These are phyloP conservation scores for Daphoenositta chrysoptera DNA, from an alignment of 2,113 vertebrate genomes.

Conservation along the genomic window DNA sequence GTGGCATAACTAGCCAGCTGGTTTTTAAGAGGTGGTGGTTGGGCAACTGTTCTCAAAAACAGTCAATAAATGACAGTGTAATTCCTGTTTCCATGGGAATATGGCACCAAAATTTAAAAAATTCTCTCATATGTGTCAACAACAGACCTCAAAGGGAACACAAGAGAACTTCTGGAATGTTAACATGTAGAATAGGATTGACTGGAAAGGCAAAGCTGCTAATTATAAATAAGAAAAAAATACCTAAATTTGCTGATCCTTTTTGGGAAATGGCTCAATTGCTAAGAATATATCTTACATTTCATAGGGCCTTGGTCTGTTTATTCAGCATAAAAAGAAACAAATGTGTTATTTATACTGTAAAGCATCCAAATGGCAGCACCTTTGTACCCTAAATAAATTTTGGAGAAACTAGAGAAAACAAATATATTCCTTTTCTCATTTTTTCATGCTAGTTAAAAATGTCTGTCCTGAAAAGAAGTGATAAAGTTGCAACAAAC, in stretches of 20 bases:
- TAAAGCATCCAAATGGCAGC: slow-evolving; percentile 30
- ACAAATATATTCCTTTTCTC: slow-evolving; percentile 4
- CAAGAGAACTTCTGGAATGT: background rate
- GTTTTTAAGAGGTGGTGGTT: background rate
- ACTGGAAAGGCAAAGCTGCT: slow-evolving; percentile 38
- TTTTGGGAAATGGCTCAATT: slow-evolving; percentile 9
- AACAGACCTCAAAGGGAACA: background rate
- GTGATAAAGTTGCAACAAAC: background rate
- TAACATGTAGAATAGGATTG: slow-evolving; percentile 32
- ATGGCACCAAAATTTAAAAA: background rate
- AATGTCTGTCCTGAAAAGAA: background rate
- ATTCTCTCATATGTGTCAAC: background rate
- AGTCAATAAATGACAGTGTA: background rate
- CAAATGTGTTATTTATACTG: slow-evolving; percentile 22
- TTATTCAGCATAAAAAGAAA: slow-evolving; percentile 25
- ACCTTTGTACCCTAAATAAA: slow-evolving; percentile 21
- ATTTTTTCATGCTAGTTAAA: background rate
- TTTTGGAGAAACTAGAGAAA: background rate
- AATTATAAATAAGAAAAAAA: slow-evolving; percentile 46
- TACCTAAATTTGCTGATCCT: background rate
- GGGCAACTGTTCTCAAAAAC: background rate
- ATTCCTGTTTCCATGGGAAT: background rate
- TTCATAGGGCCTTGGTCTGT: background rate
- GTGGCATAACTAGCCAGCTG: background rate
- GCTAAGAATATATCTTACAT: slow-evolving; percentile 38